Percentiles rank a stretch among this genome's conserved stretches.
These are phyloP conservation scores for Elachura formosa DNA, from an alignment of 2,113 vertebrate species.

Conservation along the genomic window DNA sequence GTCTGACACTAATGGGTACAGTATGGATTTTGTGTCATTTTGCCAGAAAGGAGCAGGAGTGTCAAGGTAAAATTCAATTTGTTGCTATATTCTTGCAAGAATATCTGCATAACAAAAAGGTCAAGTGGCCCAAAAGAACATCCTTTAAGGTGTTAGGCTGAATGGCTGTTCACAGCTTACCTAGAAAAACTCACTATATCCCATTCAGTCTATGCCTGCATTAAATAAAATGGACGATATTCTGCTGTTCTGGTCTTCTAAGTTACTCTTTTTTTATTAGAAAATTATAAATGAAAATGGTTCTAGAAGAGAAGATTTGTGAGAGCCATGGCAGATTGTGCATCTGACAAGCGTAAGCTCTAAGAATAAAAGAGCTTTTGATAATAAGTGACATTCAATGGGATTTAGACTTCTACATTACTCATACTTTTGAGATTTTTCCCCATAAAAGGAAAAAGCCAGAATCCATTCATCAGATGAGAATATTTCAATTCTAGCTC, in stretches of 20 bases:
- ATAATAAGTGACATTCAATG: constrained; percentile 37
- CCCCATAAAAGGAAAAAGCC: neutral
- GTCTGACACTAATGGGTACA: constrained; percentile 50
- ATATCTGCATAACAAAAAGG: constrained; percentile 65
- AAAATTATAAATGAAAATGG: constrained; percentile 47
- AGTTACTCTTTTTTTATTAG: constrained; percentile 1
- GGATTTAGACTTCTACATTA: constrained; percentile 24
- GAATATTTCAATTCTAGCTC: constrained; percentile 7
- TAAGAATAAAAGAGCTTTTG: constrained; percentile 58
- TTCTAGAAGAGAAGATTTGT: constrained; percentile 39
- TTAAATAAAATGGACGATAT: neutral
- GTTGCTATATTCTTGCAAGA: constrained; percentile 10
- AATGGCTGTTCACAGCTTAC: neutral
- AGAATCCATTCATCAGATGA: constrained; percentile 34
- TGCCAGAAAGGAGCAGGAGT: constrained; percentile 46
- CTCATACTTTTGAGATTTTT: constrained; percentile 36
- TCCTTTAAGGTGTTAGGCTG: neutral
- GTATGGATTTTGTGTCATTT: constrained; percentile 67
- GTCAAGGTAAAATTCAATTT: constrained; percentile 62
- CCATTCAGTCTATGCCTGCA: neutral
- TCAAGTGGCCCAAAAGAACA: constrained; percentile 49
- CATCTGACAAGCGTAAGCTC: constrained; percentile 52
- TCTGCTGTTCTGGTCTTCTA: neutral
- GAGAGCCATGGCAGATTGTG: constrained; percentile 49
- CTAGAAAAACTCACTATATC: neutral